Percentiles rank a stretch among this genome's conserved stretches.
phyloP scores from a whole-genome alignment of 2,797 vertebrate genomes.

The Aphelocoma californica region DNA sequence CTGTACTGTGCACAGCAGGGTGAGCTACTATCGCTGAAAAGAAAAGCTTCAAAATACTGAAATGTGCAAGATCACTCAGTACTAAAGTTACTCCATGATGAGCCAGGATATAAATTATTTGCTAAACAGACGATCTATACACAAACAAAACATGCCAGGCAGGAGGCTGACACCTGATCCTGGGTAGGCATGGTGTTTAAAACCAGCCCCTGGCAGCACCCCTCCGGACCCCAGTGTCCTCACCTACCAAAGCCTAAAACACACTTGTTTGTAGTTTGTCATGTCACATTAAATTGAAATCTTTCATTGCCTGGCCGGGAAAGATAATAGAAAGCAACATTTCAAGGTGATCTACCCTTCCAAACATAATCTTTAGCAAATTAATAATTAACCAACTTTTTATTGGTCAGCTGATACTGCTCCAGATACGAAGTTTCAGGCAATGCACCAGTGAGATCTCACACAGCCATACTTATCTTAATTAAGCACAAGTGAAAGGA shows the following conservation, averaged over 20 bases:
- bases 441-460: neutral
- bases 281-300: neutral
- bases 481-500: neutral
- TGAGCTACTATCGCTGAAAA: neutral
- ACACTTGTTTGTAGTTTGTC: neutral
- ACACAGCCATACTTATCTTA: neutral
- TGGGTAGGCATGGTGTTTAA: neutral
- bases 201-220: neutral
- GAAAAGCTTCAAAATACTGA: neutral
- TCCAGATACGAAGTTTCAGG: neutral
- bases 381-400: conserved; percentile 62
- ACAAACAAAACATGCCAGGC: neutral
- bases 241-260: neutral
- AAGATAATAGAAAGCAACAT: conserved; percentile 19
- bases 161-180: neutral
- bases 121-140: neutral
- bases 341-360: conserved; percentile 55
- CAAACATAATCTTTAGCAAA: conserved; percentile 39
- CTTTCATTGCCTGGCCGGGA: neutral
- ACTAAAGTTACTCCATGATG: neutral
- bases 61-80: neutral
- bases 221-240: neutral
- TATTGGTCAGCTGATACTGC: conserved; percentile 47
- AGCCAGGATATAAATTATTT: neutral
- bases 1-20: neutral